Evolutionary conservation across 2,113 vertebrate species (phyloP).

Genomic region (Illadopsis cleaveri): DNA sequence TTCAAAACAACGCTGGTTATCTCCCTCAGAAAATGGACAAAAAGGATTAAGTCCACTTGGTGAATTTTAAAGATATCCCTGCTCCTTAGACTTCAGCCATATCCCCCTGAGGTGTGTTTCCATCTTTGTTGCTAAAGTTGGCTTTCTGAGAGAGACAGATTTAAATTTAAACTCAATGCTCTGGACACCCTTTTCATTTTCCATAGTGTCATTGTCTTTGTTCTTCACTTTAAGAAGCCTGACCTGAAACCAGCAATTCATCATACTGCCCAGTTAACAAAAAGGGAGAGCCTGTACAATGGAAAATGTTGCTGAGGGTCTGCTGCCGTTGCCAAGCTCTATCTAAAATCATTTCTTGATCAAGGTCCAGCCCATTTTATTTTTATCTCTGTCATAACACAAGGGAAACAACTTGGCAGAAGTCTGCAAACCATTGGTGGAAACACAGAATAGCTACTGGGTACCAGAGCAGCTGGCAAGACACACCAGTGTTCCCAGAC

Average conservation of each 20-base stretch:
- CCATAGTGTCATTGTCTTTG: constrained; percentile 68
- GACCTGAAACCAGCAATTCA: constrained; percentile 56
- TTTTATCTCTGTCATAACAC: constrained; percentile 56
- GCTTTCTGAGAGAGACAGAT: constrained; percentile 7
- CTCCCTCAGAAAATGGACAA: background rate
- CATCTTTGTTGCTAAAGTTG: constrained; percentile 6
- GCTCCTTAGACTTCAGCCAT: background rate
- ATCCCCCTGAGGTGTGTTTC: constrained; percentile 8
- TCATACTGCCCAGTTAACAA: constrained; percentile 37
- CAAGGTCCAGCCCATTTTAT: constrained; percentile 51
- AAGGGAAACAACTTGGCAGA: constrained; percentile 40
- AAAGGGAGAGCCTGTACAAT: constrained; percentile 50
- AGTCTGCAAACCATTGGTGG: background rate
- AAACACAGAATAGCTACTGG: background rate
- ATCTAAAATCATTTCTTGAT: constrained; percentile 59
- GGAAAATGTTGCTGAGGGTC: constrained; percentile 59
- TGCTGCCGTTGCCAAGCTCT: constrained; percentile 17
- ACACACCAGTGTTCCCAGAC: background rate
- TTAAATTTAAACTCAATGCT: constrained; percentile 55
- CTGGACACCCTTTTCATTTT: constrained; percentile 56
- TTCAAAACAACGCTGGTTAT: background rate
- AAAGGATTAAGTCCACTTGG: background rate
- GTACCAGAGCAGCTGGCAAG: background rate
- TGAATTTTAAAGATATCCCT: background rate
- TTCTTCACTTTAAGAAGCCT: constrained; percentile 29